Conservation (phyloP, 2,797 vertebrate genomes). For the Microctenopoma stevenorrisi region DNA sequence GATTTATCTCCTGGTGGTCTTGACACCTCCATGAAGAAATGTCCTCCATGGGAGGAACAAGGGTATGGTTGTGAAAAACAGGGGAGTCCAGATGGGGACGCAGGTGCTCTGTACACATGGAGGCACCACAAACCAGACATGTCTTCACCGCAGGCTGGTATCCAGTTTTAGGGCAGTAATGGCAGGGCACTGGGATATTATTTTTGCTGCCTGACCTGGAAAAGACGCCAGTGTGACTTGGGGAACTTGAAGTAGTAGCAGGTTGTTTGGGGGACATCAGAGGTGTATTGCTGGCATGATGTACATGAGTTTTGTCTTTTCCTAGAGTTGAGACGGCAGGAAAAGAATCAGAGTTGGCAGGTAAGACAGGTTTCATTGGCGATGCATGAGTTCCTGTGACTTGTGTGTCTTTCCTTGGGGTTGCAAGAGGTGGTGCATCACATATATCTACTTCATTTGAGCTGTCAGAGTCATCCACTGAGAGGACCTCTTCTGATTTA, state of each 20-base stretch:
- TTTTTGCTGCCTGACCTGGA: slow-evolving; percentile 1
- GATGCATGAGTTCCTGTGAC: slow-evolving; percentile 8
- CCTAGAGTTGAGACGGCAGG: slow-evolving; percentile 20
- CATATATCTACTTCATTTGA: slow-evolving; percentile 71
- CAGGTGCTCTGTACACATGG: slow-evolving; percentile 85
- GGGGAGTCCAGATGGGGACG: slow-evolving; percentile 81
- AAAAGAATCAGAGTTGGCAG: slow-evolving; percentile 23
- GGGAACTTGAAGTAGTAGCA: slow-evolving; percentile 21
- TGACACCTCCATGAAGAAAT: slow-evolving; percentile 82
- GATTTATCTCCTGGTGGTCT: slow-evolving; percentile 87
- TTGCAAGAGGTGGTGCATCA: slow-evolving; percentile 40
- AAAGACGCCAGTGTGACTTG: not conserved
- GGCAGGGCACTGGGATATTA: slow-evolving; percentile 67
- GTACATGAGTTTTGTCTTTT: slow-evolving; percentile 9
- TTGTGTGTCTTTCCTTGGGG: slow-evolving; percentile 28
- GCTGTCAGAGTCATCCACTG: slow-evolving; percentile 54
- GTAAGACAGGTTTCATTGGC: slow-evolving; percentile 29
- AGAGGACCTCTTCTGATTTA: not conserved
- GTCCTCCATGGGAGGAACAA: slow-evolving; percentile 82
- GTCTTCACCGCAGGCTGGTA: slow-evolving; percentile 81
- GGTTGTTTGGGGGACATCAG: slow-evolving; percentile 6
- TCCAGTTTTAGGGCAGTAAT: slow-evolving; percentile 78
- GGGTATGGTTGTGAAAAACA: slow-evolving; percentile 83
- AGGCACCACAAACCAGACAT: slow-evolving; percentile 86
- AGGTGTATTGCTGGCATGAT: slow-evolving; percentile 15